Evolutionary conservation across 1,140 invertebrate species (phyloP).

Genomic region (Drosophila miranda): DNA sequence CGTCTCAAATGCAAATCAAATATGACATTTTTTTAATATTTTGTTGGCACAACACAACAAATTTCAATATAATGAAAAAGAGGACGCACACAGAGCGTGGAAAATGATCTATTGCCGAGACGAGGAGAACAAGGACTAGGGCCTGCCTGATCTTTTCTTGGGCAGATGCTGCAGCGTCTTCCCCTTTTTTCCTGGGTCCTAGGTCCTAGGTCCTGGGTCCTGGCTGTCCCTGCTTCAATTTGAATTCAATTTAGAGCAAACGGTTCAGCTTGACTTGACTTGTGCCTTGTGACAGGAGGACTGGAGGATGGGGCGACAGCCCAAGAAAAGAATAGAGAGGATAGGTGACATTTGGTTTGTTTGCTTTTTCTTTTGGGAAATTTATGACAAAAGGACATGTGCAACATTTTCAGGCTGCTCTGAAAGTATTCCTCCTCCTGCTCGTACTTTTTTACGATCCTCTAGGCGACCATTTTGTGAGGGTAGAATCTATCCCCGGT

Average conservation of each 20-base stretch:
- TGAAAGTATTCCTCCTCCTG: conserved; percentile 7
- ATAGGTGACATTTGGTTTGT: conserved; percentile 48
- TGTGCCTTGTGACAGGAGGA: conserved; percentile 58
- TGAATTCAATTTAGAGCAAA: conserved; percentile 80
- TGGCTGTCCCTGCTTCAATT: conserved; percentile 44
- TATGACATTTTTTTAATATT: conserved; percentile 80
- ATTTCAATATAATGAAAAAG: conserved; percentile 68
- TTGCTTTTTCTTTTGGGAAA: conserved; percentile 41
- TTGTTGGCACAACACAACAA: conserved; percentile 81
- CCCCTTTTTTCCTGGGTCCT: conserved; percentile 20
- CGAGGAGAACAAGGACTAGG: conserved; percentile 20
- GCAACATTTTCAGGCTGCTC: conserved; percentile 48
- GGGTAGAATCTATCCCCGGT: conserved; percentile 2
- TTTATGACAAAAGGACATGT: conserved; percentile 75
- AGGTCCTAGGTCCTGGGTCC: conserved; percentile 2
- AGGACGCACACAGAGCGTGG: conserved; percentile 59
- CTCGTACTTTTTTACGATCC: conserved; percentile 21
- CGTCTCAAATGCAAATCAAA: conserved; percentile 70
- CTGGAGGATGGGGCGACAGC: conserved; percentile 1
- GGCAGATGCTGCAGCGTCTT: conserved; percentile 77
- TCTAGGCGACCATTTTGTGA: conserved; percentile 55
- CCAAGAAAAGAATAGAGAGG: too few relatives aligned
- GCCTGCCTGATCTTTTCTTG: conserved; percentile 66
- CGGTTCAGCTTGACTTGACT: conserved; percentile 66
- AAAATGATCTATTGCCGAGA: conserved; percentile 78